A percentile compares a stretch with the other conserved stretches of the same genome.
Conservation (phyloP, 2,888 invertebrate species). For the Napeogenes sylphis region DNA sequence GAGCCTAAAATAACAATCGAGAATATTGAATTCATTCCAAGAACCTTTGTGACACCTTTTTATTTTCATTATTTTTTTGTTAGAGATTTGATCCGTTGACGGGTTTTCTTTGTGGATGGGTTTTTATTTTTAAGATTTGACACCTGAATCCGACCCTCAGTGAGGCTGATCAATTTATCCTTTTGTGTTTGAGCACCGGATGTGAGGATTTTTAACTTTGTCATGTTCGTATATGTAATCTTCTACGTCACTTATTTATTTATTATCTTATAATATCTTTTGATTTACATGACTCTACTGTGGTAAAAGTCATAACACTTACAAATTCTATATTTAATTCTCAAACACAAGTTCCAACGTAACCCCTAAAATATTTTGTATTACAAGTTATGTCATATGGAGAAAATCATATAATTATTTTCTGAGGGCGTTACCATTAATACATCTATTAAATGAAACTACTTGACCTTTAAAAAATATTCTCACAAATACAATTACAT, state of each 20-base stretch:
- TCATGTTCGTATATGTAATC: slow-evolving; percentile 23
- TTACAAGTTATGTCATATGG: background rate
- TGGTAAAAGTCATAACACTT: no score
- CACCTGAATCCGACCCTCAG: slow-evolving; percentile 69
- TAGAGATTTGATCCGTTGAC: slow-evolving; percentile 69
- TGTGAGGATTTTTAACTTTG: slow-evolving; percentile 38
- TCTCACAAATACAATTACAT: slow-evolving; percentile 19
- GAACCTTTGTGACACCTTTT: slow-evolving; percentile 57
- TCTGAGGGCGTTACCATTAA: background rate
- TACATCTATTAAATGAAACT: background rate
- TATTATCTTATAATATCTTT: background rate
- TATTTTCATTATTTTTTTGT: slow-evolving; percentile 39
- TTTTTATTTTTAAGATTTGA: slow-evolving; percentile 59
- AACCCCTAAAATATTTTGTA: slow-evolving; percentile 4
- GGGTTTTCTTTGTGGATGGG: slow-evolving; percentile 57
- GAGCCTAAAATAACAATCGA: slow-evolving; percentile 67
- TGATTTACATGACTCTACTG: no score
- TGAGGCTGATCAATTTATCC: slow-evolving; percentile 60
- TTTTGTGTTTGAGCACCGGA: slow-evolving; percentile 52
- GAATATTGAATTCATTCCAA: slow-evolving; percentile 66
- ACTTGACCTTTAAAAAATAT: slow-evolving; percentile 7
- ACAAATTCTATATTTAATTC: no score
- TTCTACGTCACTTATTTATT: background rate
- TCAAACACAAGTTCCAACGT: no score
- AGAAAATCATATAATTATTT: slow-evolving; percentile 1